These are phyloP conservation scores for Dicyrtoma fusca DNA, from an alignment of 2,888 invertebrate genomes.

Conservation along the genomic window DNA sequence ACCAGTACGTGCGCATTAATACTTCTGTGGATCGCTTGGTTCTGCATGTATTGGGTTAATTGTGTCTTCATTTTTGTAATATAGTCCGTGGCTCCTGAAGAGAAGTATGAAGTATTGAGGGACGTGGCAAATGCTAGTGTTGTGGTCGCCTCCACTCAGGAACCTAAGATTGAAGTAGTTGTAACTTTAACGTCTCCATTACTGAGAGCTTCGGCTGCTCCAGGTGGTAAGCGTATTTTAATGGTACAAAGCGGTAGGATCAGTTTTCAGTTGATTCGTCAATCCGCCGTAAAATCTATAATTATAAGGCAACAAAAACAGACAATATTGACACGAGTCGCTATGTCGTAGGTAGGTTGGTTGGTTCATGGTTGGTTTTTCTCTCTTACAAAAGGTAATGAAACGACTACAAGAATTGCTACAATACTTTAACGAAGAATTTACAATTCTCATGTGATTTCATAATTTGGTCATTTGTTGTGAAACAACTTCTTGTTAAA, in stretches of 20 bases:
- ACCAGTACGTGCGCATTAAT: too few species aligned
- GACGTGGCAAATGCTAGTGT: slow-evolving; percentile 84
- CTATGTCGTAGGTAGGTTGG: slow-evolving; percentile 41
- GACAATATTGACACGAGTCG: slow-evolving; percentile 13
- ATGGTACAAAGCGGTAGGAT: background rate
- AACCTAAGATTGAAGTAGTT: slow-evolving; percentile 70
- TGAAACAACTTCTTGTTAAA: too few species aligned
- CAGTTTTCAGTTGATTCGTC: too few species aligned
- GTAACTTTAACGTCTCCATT: slow-evolving; percentile 91
- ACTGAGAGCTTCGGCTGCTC: slow-evolving; percentile 73
- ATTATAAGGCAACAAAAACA: too few species aligned
- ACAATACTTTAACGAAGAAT: too few species aligned
- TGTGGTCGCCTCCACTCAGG: slow-evolving; percentile 75
- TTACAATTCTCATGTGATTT: too few species aligned
- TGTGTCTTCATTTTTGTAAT: slow-evolving; percentile 39
- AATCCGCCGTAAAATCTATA: too few species aligned
- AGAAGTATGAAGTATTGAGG: slow-evolving; percentile 80
- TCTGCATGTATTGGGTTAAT: too few species aligned
- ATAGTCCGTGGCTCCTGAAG: slow-evolving; percentile 69
- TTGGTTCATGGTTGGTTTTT: slow-evolving; percentile 54
- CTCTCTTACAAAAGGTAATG: slow-evolving; percentile 33
- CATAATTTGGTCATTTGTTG: too few species aligned
- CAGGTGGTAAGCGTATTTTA: slow-evolving; percentile 56
- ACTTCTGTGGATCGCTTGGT: too few species aligned
- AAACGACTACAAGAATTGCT: slow-evolving; percentile 2